Evolutionary conservation across 1,140 invertebrate genomes (phyloP).

Genomic region (Meteorus sp.): DNA sequence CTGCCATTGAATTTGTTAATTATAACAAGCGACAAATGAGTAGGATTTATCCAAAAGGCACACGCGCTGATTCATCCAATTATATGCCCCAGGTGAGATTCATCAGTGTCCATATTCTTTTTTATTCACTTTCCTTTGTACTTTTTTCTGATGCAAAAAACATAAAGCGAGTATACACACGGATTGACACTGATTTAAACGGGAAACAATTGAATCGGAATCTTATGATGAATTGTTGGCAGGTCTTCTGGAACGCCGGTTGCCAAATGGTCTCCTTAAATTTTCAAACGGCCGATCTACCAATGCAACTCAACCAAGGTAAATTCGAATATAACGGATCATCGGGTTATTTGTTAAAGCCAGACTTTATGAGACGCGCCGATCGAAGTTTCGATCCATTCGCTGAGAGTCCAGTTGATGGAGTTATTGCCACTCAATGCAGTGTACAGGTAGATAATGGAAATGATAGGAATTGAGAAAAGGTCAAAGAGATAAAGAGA

Average conservation of each 20-base stretch:
- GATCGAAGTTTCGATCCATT: constrained; percentile 99
- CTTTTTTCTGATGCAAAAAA: too few relatives aligned
- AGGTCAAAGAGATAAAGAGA: too few relatives aligned
- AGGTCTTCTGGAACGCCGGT: constrained; percentile 91
- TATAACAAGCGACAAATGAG: constrained; percentile 99
- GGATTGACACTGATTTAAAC: background rate
- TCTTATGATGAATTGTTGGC: constrained; percentile 19
- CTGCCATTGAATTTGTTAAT: constrained; percentile 98
- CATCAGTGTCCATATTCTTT: background rate
- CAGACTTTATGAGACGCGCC: constrained; percentile 97
- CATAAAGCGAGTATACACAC: too few relatives aligned
- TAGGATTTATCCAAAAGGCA: constrained; percentile 98
- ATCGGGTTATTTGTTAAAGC: constrained; percentile 95
- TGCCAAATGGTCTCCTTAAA: constrained; percentile 99
- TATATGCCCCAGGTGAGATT: constrained; percentile 94
- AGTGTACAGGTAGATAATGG: constrained; percentile 81
- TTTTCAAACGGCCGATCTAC: constrained; percentile 98
- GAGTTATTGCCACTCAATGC: constrained; percentile 98
- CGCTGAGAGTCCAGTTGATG: constrained; percentile 98
- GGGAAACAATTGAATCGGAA: too few relatives aligned
- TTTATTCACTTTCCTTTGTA: too few relatives aligned
- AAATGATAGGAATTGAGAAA: too few relatives aligned
- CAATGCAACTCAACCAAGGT: constrained; percentile 99
- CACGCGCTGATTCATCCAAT: constrained; percentile 97
- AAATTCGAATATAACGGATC: constrained; percentile 99